These are phyloP conservation scores for Sarcophaga rosellei DNA, from an alignment of 2,888 invertebrate genomes.

Conservation along the genomic window DNA sequence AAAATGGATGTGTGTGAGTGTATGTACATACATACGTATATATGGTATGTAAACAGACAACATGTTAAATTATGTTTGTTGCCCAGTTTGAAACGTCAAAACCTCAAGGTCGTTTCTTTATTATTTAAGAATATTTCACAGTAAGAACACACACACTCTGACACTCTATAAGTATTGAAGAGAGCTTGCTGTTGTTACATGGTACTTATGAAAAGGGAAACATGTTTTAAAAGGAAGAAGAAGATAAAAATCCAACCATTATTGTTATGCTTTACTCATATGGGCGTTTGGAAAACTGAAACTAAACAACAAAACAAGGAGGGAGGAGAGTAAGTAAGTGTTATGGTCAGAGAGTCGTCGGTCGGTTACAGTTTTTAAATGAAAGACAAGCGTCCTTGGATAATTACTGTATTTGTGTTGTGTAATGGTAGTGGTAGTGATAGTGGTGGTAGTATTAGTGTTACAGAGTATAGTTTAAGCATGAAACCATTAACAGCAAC, in stretches of 20 bases:
- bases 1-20: background rate
- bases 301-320: background rate
- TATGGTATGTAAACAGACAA: slow-evolving; percentile 15
- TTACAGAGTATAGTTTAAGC: background rate
- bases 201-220: too few species aligned
- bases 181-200: too few species aligned
- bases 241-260: too few species aligned
- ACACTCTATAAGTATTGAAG: background rate
- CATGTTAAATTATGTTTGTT: slow-evolving; percentile 59
- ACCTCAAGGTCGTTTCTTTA: slow-evolving; percentile 68
- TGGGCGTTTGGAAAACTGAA: too few species aligned
- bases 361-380: slow-evolving; percentile 33
- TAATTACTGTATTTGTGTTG: slow-evolving; percentile 55
- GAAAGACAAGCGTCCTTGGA: slow-evolving; percentile 69
- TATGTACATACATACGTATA: background rate
- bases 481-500: background rate
- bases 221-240: too few species aligned
- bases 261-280: too few species aligned
- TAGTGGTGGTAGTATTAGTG: background rate
- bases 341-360: background rate
- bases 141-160: background rate
- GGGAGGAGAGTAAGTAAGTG: background rate
- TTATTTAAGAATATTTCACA: slow-evolving; percentile 51
- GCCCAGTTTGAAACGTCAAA: slow-evolving; percentile 67
- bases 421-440: background rate